phyloP scores from a whole-genome alignment of 2,113 vertebrate species.

The Hippocampus barbouri region DNA sequence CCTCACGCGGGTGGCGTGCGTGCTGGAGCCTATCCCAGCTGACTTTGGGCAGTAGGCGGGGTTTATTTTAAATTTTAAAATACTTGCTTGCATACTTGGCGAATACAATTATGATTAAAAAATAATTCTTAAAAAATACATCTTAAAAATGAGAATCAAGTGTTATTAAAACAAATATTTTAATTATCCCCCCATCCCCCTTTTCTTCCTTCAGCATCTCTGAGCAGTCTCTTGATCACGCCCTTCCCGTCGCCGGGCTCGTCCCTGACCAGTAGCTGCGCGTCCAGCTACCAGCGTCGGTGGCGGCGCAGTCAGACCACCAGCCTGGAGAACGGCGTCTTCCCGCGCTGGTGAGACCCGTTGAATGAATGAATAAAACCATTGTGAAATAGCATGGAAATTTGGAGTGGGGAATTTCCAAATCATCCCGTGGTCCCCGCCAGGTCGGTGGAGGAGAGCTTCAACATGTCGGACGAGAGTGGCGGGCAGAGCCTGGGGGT shows the following conservation, averaged over 20 bases:
- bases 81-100: no score
- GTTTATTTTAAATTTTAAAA: no score
- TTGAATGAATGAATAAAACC: neutral
- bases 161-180: neutral
- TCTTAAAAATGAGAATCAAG: no score
- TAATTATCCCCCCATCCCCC: neutral
- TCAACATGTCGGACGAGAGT: constrained; percentile 95
- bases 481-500: constrained; percentile 83
- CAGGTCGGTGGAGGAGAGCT: constrained; percentile 98
- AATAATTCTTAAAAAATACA: no score
- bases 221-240: constrained; percentile 95
- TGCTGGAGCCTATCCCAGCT: no score
- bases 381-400: neutral
- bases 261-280: constrained; percentile 93
- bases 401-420: neutral
- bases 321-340: constrained; percentile 96
- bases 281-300: constrained; percentile 95
- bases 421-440: no score
- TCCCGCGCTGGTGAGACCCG: constrained; percentile 88
- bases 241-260: constrained; percentile 95
- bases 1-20: no score
- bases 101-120: no score
- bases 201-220: constrained; percentile 77
- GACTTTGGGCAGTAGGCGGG: no score
- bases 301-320: constrained; percentile 98